Conservation (phyloP, 2,888 invertebrate genomes). For the Urechis unicinctus region DNA sequence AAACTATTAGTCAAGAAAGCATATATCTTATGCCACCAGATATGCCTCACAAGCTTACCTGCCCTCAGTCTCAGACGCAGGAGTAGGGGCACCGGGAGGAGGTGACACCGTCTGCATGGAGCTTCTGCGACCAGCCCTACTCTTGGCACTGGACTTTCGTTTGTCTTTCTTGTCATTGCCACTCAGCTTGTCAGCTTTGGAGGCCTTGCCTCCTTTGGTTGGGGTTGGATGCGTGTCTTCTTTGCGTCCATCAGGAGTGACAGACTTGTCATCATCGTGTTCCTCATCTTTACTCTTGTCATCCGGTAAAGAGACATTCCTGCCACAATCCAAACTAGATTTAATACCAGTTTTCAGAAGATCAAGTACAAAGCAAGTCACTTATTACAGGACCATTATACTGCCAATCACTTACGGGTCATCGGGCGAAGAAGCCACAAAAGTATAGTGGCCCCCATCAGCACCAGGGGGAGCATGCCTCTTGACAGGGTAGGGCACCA, state of each 20-base stretch:
- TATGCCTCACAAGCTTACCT: too few species aligned
- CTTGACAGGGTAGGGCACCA: slow-evolving; percentile 49
- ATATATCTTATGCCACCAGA: too few species aligned
- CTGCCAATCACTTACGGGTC: slow-evolving; percentile 48
- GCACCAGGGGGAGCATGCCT: slow-evolving; percentile 41
- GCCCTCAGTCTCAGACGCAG: slow-evolving; percentile 39
- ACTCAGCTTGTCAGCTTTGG: slow-evolving; percentile 4
- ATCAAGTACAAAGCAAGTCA: too few species aligned
- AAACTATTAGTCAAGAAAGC: too few species aligned
- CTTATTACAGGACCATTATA: too few species aligned
- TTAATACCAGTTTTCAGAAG: not conserved
- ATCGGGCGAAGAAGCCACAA: slow-evolving; percentile 45
- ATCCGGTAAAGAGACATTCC: slow-evolving; percentile 17
- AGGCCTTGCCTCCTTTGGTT: slow-evolving; percentile 20
- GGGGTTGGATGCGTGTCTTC: slow-evolving; percentile 32
- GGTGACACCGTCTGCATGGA: slow-evolving; percentile 31
- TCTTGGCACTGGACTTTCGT: slow-evolving; percentile 33
- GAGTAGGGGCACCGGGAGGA: slow-evolving; percentile 35
- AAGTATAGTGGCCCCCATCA: slow-evolving; percentile 46
- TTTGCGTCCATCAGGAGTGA: slow-evolving; percentile 36
- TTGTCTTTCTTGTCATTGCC: slow-evolving; percentile 19
- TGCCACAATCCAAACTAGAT: not conserved
- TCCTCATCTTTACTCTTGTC: slow-evolving; percentile 38
- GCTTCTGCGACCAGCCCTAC: slow-evolving; percentile 26
- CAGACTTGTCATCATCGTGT: slow-evolving; percentile 40